These are phyloP conservation scores for Limnephilus auricula DNA, from an alignment of 2,888 invertebrate genomes.

Conservation along the genomic window DNA sequence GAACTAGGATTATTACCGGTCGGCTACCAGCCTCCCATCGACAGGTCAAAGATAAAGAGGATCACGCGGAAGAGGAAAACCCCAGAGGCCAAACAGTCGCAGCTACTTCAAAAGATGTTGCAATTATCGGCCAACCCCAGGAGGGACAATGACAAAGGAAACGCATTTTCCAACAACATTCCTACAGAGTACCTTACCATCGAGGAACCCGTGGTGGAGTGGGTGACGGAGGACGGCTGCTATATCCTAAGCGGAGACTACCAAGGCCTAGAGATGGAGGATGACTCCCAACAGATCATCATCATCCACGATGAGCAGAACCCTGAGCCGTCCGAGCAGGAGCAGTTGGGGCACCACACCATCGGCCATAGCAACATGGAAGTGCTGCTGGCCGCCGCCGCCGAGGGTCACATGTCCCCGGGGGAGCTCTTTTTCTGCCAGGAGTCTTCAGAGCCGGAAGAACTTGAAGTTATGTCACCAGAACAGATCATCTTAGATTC, in stretches of 20 bases:
- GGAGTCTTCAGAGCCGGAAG: constrained; percentile 26
- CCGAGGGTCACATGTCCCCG: constrained; percentile 35
- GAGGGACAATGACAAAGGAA: neutral
- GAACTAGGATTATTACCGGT: constrained; percentile 58
- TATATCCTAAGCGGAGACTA: constrained; percentile 36
- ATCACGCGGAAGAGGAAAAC: constrained; percentile 55
- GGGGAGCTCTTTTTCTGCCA: constrained; percentile 49
- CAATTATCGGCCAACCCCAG: neutral
- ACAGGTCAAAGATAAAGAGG: constrained; percentile 59
- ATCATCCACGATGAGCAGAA: constrained; percentile 53
- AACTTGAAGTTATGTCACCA: neutral
- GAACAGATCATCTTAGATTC: constrained; percentile 42
- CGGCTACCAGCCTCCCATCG: constrained; percentile 54
- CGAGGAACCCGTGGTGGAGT: neutral
- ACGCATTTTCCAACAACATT: neutral
- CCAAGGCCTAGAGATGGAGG: constrained; percentile 12
- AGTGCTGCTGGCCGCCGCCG: constrained; percentile 63
- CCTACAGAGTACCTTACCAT: neutral
- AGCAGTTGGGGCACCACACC: neutral
- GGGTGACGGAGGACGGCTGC: constrained; percentile 34
- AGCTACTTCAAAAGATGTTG: constrained; percentile 33
- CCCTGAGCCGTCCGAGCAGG: neutral
- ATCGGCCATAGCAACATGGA: constrained; percentile 58
- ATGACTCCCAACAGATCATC: constrained; percentile 57
- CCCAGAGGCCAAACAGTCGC: constrained; percentile 35